These are phyloP conservation scores for Pocillopora verrucosa DNA, from an alignment of 64 coral and sea anemone genomes.

Conservation along the genomic window DNA sequence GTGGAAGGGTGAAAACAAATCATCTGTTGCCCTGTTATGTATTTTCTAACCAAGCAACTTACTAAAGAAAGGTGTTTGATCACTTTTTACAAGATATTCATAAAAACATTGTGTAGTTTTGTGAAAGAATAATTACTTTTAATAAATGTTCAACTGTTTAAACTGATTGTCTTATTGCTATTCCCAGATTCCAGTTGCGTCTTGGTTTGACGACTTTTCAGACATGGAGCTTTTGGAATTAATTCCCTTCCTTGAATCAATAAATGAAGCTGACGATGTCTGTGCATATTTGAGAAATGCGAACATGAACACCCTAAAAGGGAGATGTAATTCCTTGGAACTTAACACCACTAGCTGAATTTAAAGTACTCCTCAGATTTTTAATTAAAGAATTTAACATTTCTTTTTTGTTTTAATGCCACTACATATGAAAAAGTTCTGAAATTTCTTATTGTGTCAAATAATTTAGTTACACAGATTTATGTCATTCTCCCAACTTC, in stretches of 20 bases:
- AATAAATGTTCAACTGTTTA: too few relatives aligned
- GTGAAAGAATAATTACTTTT: too few relatives aligned
- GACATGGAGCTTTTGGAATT: constrained; percentile 80
- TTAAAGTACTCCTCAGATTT: background rate
- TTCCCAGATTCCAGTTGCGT: constrained; percentile 77
- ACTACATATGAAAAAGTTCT: background rate
- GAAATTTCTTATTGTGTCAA: background rate
- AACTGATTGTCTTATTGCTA: background rate
- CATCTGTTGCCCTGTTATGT: too few relatives aligned
- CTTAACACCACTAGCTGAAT: background rate
- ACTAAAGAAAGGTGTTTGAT: too few relatives aligned
- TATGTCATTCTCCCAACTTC: too few relatives aligned
- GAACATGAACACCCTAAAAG: constrained; percentile 50
- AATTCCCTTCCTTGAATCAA: constrained; percentile 77
- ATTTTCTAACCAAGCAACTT: too few relatives aligned
- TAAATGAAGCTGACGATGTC: constrained; percentile 81
- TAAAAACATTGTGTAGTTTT: too few relatives aligned
- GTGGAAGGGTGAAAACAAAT: too few relatives aligned
- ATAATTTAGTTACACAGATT: background rate
- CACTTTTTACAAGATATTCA: too few relatives aligned
- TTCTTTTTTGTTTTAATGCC: background rate
- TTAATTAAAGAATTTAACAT: background rate
- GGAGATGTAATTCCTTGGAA: constrained; percentile 15
- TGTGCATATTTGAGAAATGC: constrained; percentile 75
- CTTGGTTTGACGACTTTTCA: constrained; percentile 87